Evolutionary conservation across 2,113 vertebrate species (phyloP).

Genomic region (Alligator sinensis): DNA sequence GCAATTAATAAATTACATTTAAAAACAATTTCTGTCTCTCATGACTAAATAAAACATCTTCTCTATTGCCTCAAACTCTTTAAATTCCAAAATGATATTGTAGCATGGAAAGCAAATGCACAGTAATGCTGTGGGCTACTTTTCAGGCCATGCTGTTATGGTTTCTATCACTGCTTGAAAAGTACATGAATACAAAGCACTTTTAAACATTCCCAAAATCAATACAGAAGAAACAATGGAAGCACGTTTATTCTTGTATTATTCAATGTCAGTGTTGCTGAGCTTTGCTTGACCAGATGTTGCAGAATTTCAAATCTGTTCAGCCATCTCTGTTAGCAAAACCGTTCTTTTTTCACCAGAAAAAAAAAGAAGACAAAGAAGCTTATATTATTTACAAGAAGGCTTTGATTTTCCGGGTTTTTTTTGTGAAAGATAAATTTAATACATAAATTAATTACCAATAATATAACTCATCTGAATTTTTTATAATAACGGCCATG

Average conservation of each 20-base stretch:
- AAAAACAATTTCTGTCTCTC: conserved; percentile 45
- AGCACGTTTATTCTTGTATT: conserved; percentile 56
- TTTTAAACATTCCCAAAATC: conserved; percentile 69
- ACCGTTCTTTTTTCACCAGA: neutral
- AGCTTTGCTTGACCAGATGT: conserved; percentile 69
- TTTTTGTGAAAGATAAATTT: neutral
- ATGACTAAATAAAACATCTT: conserved; percentile 54
- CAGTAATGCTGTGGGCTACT: conserved; percentile 13
- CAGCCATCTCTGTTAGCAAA: conserved; percentile 57
- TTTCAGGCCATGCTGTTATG: conserved; percentile 37
- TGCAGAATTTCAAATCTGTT: conserved; percentile 67
- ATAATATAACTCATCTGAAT: neutral
- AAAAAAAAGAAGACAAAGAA: neutral
- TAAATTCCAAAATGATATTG: conserved; percentile 36
- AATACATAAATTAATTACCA: neutral
- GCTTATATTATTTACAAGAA: conserved; percentile 25
- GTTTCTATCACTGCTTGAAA: conserved; percentile 63
- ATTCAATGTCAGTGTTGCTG: conserved; percentile 57
- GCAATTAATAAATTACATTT: conserved; percentile 68
- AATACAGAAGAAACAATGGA: conserved; percentile 62
- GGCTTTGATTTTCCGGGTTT: neutral
- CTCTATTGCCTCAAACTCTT: conserved; percentile 51
- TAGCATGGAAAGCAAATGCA: conserved; percentile 48
- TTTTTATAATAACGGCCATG: neutral
- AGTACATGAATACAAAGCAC: conserved; percentile 57